These are phyloP conservation scores for Hippocampus zosterae DNA, from an alignment of 2,113 vertebrate genomes.

Conservation along the genomic window DNA sequence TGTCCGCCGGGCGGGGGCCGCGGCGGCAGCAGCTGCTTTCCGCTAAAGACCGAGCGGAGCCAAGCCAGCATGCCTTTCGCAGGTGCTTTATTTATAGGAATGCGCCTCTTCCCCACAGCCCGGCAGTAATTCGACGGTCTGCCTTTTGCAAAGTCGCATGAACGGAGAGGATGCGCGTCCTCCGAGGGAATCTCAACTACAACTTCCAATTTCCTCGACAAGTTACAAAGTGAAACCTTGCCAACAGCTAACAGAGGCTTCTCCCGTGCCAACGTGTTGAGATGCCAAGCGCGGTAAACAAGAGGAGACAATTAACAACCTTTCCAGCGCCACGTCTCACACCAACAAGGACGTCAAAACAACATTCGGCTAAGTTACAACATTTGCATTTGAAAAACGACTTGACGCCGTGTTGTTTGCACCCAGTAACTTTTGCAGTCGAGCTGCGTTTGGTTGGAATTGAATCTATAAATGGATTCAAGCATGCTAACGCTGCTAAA, in stretches of 20 bases:
- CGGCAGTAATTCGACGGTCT: constrained; percentile 16
- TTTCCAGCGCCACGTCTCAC: not conserved
- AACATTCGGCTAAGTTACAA: not conserved
- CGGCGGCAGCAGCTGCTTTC: constrained; percentile 66
- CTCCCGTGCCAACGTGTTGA: not conserved
- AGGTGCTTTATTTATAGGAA: constrained; percentile 47
- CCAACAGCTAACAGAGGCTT: constrained; percentile 1
- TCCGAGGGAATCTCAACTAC: constrained; percentile 10
- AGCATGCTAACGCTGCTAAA: not conserved
- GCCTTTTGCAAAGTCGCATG: constrained; percentile 5
- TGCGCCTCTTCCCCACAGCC: constrained; percentile 51
- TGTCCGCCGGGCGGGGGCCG: constrained; percentile 50
- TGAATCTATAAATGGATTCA: not conserved
- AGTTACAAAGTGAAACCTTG: not conserved
- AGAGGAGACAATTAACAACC: not conserved
- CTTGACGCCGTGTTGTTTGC: not conserved
- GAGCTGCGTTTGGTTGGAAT: not conserved
- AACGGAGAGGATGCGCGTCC: not conserved
- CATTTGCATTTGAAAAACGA: not conserved
- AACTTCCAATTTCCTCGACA: not conserved
- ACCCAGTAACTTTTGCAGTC: not conserved
- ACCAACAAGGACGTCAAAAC: not conserved
- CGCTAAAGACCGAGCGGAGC: constrained; percentile 38
- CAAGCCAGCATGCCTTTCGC: constrained; percentile 39
- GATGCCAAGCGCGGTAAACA: constrained; percentile 8